These are phyloP conservation scores for Thinocorus orbignyianus DNA, from an alignment of 2,113 vertebrate species.

Conservation along the genomic window DNA sequence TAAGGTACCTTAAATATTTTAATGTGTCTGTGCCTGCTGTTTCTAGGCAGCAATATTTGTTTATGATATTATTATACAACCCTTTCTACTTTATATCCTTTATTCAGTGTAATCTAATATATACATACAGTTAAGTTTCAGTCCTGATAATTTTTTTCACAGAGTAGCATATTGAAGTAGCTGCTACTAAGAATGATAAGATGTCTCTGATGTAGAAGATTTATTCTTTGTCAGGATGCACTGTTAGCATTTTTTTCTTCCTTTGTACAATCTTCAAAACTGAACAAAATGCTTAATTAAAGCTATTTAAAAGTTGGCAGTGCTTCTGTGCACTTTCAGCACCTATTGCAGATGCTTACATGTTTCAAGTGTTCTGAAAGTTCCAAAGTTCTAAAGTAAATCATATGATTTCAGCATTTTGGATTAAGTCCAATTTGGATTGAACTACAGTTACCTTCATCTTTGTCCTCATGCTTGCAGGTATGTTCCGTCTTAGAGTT, in stretches of 20 bases:
- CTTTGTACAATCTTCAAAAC: background rate
- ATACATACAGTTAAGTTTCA: background rate
- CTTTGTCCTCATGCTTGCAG: background rate
- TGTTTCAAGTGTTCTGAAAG: background rate
- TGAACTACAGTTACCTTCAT: background rate
- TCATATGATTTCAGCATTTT: background rate
- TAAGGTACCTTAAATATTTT: constrained; percentile 60
- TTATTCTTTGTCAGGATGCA: background rate
- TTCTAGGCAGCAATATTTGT: constrained; percentile 64
- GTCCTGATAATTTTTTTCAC: background rate
- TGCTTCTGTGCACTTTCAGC: background rate
- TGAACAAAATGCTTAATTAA: background rate
- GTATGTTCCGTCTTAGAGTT: background rate
- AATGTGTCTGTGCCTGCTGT: constrained; percentile 42
- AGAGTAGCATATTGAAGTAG: background rate
- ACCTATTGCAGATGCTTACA: background rate
- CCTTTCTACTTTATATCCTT: constrained; percentile 21
- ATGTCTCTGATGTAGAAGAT: background rate
- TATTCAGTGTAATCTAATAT: constrained; percentile 24
- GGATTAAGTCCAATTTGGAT: background rate
- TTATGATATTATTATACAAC: constrained; percentile 47
- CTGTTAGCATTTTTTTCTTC: background rate
- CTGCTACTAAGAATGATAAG: background rate
- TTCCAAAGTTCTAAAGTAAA: background rate
- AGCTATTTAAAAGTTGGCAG: background rate